Percentiles rank a stretch among this genome's conserved stretches.
Conservation (phyloP, 1,140 invertebrate genomes). For the Helicoverpa zea region DNA sequence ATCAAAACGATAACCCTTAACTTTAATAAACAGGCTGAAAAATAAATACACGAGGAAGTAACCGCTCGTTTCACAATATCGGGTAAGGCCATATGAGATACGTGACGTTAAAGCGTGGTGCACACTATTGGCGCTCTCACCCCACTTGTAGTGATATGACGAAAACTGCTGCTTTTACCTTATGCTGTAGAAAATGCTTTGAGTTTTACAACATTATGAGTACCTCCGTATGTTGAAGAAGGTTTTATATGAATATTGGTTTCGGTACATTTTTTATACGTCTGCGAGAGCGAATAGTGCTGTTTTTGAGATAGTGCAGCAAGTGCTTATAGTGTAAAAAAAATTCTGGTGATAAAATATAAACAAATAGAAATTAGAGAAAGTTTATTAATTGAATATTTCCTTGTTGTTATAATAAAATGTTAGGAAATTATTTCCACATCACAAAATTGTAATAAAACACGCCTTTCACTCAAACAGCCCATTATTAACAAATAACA, state of each 20-base stretch:
- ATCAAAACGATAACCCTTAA: neutral
- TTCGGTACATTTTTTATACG: neutral
- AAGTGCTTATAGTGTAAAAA: too few species aligned
- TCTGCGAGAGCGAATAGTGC: neutral
- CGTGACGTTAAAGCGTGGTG: constrained; percentile 48
- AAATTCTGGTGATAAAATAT: too few species aligned
- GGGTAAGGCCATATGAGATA: constrained; percentile 47
- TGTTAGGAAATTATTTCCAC: too few species aligned
- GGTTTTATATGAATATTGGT: neutral
- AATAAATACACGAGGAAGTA: constrained; percentile 47
- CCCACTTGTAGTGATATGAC: constrained; percentile 45
- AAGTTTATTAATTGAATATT: too few species aligned
- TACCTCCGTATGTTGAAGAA: neutral
- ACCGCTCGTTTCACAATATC: constrained; percentile 35
- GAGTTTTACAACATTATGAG: constrained; percentile 39
- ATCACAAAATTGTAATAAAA: too few species aligned
- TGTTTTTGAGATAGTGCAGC: neutral
- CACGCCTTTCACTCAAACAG: too few species aligned
- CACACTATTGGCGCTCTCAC: constrained; percentile 36
- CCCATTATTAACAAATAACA: too few species aligned
- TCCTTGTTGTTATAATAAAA: too few species aligned
- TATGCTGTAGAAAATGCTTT: constrained; percentile 2
- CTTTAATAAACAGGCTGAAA: constrained; percentile 19
- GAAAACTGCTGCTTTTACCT: constrained; percentile 27
- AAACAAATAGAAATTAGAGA: too few species aligned